phyloP scores from a whole-genome alignment of 1,140 invertebrate species.

The Galendromus occidentalis region DNA sequence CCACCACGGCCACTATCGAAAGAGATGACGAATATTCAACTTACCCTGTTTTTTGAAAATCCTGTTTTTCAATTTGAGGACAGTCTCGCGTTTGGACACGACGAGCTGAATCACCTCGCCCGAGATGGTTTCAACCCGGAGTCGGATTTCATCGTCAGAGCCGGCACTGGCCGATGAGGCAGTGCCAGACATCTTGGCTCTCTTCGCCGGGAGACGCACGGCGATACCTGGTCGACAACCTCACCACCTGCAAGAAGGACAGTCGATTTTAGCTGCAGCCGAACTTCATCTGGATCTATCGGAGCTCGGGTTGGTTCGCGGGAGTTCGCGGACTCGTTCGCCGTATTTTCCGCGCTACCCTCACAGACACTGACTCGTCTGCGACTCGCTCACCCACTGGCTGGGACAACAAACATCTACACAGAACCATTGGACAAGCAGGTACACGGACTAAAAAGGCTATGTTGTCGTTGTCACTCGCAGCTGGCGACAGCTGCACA shows the following conservation, averaged over 20 bases:
- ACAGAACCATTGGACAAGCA: no score
- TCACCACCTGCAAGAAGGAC: not conserved
- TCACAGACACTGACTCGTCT: no score
- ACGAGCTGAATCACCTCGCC: not conserved
- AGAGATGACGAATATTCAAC: not conserved
- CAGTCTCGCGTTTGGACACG: not conserved
- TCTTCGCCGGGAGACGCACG: constrained; percentile 9
- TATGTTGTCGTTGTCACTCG: no score
- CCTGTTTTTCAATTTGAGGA: constrained; percentile 1
- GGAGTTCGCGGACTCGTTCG: no score
- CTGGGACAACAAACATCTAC: no score
- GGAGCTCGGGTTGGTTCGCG: no score
- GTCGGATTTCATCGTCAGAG: not conserved
- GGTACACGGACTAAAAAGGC: no score
- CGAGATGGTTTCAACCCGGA: constrained; percentile 2
- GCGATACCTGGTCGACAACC: not conserved
- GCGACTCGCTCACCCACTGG: no score
- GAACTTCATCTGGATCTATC: no score
- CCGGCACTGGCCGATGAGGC: not conserved
- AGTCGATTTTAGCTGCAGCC: no score
- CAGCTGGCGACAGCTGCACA: no score
- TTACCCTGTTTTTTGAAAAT: constrained; percentile 8
- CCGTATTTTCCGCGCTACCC: no score
- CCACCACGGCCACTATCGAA: not conserved
- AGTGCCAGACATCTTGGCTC: constrained; percentile 3